Evolutionary conservation across 1,140 invertebrate genomes (phyloP).

Genomic region (Plodia interpunctella): DNA sequence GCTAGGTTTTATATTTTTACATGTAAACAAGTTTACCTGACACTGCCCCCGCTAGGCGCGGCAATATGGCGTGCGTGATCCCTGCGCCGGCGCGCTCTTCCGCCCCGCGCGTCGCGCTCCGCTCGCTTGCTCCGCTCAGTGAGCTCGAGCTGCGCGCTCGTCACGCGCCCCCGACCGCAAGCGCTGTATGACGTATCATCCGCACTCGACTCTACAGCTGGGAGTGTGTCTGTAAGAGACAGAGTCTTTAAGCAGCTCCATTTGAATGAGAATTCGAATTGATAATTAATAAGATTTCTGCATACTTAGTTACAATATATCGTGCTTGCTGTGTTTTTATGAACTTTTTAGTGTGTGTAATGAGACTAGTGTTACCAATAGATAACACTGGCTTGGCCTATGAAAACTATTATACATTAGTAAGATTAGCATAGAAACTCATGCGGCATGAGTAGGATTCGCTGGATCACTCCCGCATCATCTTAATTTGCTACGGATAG

Average conservation of each 20-base stretch:
- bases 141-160: slow-evolving; percentile 12
- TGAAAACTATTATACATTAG: no score
- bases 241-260: no score
- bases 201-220: slow-evolving; percentile 47
- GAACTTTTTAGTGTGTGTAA: no score
- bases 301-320: no score
- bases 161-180: slow-evolving; percentile 12
- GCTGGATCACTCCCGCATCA: no score
- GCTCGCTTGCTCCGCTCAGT: slow-evolving; percentile 13
- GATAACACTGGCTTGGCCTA: no score
- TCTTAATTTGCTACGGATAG: neutral
- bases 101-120: slow-evolving; percentile 15
- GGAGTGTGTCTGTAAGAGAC: slow-evolving; percentile 43
- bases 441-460: no score
- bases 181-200: slow-evolving; percentile 45
- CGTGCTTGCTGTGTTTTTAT: no score
- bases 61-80: slow-evolving; percentile 24
- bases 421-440: no score
- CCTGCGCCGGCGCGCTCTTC: slow-evolving; percentile 24
- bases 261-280: no score
- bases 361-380: no score
- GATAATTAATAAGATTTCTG: no score
- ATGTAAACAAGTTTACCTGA: slow-evolving; percentile 40
- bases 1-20: neutral
- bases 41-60: slow-evolving; percentile 24